Conservation (phyloP, 2,797 vertebrate genomes). For the Petrocephalus schoutedeni region DNA sequence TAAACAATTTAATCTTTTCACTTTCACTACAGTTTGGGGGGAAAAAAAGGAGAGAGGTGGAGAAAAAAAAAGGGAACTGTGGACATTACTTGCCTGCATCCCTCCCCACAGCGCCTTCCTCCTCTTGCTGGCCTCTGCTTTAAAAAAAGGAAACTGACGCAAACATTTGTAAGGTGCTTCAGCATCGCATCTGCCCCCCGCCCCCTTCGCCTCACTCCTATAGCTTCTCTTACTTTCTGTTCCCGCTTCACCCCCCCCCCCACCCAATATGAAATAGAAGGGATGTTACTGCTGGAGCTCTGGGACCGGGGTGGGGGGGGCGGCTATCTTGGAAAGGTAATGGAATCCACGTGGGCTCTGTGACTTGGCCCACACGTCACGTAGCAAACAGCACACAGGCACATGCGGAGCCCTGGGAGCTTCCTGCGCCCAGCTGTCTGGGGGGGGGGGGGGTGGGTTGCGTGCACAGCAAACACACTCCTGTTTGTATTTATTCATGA, state of each 20-base stretch:
- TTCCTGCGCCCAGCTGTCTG: neutral
- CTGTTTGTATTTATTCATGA: constrained; percentile 6
- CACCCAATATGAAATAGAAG: constrained; percentile 64
- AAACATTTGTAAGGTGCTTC: constrained; percentile 70
- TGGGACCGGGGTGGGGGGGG: constrained; percentile 50
- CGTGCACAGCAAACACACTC: neutral
- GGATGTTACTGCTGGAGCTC: constrained; percentile 57
- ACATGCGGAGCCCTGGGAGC: neutral
- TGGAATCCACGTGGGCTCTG: constrained; percentile 57
- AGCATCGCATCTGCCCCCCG: constrained; percentile 60
- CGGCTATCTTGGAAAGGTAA: constrained; percentile 65
- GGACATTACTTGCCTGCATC: constrained; percentile 60
- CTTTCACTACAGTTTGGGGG: constrained; percentile 87
- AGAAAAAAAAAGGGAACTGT: constrained; percentile 45
- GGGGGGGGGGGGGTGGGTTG: neutral
- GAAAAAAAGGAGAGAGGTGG: constrained; percentile 40
- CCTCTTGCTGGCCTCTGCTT: constrained; percentile 50
- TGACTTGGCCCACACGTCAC: constrained; percentile 35
- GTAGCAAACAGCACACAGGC: constrained; percentile 6
- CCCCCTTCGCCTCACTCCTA: constrained; percentile 38
- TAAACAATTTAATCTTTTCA: constrained; percentile 99
- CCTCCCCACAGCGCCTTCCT: constrained; percentile 40
- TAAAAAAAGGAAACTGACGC: constrained; percentile 66
- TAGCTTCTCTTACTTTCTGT: constrained; percentile 27
- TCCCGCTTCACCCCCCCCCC: constrained; percentile 35